Evolutionary conservation across 2,113 vertebrate genomes (phyloP).

Genomic region (Poeciliopsis occidentalis): DNA sequence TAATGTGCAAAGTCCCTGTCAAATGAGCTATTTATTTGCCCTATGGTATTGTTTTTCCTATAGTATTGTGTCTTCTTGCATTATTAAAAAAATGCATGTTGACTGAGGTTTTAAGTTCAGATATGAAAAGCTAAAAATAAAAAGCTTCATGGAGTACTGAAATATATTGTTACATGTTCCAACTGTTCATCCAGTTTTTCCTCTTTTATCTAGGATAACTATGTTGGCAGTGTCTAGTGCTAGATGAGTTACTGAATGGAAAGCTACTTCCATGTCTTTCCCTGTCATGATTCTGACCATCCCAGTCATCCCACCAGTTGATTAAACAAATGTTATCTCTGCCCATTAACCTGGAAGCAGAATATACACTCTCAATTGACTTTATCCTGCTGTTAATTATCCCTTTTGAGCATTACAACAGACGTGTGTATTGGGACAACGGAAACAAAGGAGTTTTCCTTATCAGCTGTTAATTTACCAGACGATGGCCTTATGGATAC

Average conservation of each 20-base stretch:
- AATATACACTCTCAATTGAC: conserved; percentile 54
- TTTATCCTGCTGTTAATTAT: conserved; percentile 51
- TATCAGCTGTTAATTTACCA: conserved; percentile 68
- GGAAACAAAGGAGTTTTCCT: conserved; percentile 59
- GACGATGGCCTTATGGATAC: conserved; percentile 63
- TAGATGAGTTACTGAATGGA: too few species aligned
- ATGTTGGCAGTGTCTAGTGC: neutral
- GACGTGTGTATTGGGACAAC: conserved; percentile 62
- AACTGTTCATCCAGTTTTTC: too few species aligned
- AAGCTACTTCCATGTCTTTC: neutral
- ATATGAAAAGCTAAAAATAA: too few species aligned
- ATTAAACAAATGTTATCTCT: conserved; percentile 43
- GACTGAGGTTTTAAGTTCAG: too few species aligned
- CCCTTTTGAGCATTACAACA: conserved; percentile 27
- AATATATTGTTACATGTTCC: too few species aligned
- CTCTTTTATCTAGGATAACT: too few species aligned
- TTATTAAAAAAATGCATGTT: too few species aligned
- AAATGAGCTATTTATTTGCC: neutral
- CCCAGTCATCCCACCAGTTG: neutral
- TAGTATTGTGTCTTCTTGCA: neutral
- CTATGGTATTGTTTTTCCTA: too few species aligned
- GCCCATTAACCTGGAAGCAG: conserved; percentile 18
- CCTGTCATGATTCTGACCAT: neutral
- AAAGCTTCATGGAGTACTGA: too few species aligned
- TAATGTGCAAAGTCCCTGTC: neutral